These are phyloP conservation scores for Uloborus diversus DNA, from an alignment of 1,140 invertebrate species.

Conservation along the genomic window DNA sequence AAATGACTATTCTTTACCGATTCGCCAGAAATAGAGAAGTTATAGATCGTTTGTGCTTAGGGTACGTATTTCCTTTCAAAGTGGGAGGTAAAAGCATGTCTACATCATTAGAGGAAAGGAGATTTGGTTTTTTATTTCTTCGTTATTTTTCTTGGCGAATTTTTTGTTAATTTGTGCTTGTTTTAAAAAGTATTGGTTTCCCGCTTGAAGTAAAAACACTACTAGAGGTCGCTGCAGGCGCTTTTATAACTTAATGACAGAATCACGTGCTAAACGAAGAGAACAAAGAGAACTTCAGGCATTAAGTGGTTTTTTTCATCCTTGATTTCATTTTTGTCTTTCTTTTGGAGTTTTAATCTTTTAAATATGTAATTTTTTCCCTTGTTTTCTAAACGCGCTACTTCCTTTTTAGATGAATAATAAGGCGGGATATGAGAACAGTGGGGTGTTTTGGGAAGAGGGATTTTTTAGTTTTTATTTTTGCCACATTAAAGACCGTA, in stretches of 20 bases:
- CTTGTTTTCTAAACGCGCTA: not conserved
- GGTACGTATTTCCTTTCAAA: no score
- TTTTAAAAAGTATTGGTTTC: conserved; percentile 41
- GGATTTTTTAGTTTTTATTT: no score
- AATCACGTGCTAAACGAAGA: conserved; percentile 39
- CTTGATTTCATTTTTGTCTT: not conserved
- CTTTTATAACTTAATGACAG: conserved; percentile 31
- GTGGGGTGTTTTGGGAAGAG: no score
- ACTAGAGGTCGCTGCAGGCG: conserved; percentile 18
- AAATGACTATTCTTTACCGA: no score
- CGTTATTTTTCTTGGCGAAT: no score
- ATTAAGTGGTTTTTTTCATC: conserved; percentile 25
- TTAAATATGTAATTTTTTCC: conserved; percentile 51
- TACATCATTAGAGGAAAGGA: conserved; percentile 41
- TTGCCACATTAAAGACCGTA: no score
- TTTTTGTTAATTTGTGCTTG: no score
- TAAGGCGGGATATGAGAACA: no score
- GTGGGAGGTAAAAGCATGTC: not conserved
- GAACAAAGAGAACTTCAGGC: conserved; percentile 42
- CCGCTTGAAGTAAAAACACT: conserved; percentile 21
- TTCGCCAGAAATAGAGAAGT: no score
- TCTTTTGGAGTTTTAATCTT: conserved; percentile 25
- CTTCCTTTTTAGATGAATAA: conserved; percentile 32
- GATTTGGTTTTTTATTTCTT: no score
- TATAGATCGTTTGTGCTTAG: no score